Evolutionary conservation across 1,140 invertebrate species (phyloP).

Genomic region (Neodiprion pinetum): DNA sequence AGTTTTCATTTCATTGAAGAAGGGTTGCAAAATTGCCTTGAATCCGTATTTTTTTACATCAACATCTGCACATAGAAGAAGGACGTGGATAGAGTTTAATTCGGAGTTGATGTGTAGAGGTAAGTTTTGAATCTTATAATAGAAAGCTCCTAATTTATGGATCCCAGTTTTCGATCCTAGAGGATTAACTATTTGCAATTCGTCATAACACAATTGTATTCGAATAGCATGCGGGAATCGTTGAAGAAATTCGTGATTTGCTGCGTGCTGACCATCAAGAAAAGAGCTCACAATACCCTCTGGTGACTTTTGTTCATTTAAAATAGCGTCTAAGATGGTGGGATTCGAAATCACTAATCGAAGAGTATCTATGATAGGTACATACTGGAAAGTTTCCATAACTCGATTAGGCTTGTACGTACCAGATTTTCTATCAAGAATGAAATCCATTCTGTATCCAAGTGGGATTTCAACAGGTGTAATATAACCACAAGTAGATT

Average conservation of each 20-base stretch:
- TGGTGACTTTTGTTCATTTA: slow-evolving; percentile 13
- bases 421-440: slow-evolving; percentile 18
- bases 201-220: slow-evolving; percentile 33
- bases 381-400: slow-evolving; percentile 28
- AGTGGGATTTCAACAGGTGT: slow-evolving; percentile 28
- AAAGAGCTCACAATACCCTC: slow-evolving; percentile 21
- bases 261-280: slow-evolving; percentile 27
- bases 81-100: slow-evolving; percentile 28
- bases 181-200: slow-evolving; percentile 29
- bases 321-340: slow-evolving; percentile 19
- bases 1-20: slow-evolving; percentile 28
- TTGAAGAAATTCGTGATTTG: slow-evolving; percentile 26
- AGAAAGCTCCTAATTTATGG: slow-evolving; percentile 31
- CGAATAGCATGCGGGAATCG: slow-evolving; percentile 27
- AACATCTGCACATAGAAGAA: slow-evolving; percentile 15
- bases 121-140: slow-evolving; percentile 31
- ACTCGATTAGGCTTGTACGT: slow-evolving; percentile 20
- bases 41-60: slow-evolving; percentile 27
- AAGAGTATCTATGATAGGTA: slow-evolving; percentile 26
- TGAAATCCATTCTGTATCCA: slow-evolving; percentile 21
- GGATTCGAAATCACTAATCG: slow-evolving; percentile 20
- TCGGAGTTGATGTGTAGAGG: slow-evolving; percentile 32
- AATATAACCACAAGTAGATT: slow-evolving; percentile 25
- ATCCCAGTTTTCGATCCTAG: slow-evolving; percentile 29
- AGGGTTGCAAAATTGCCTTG: slow-evolving; percentile 19